These are phyloP conservation scores for Hipparchia sbordonii DNA, from an alignment of 2,888 invertebrate genomes.

Conservation along the genomic window DNA sequence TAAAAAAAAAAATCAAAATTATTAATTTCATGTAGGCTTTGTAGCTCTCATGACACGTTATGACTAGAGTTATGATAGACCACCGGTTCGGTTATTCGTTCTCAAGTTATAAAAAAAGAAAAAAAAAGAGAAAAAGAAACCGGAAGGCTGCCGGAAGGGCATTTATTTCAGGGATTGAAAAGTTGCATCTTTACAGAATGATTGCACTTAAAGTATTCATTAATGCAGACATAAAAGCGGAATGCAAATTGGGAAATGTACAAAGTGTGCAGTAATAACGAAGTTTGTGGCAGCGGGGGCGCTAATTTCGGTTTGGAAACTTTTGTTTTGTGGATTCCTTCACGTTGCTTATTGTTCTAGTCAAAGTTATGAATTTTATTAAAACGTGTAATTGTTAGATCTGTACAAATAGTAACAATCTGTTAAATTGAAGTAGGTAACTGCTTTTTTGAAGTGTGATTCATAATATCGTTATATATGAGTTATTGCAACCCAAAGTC, in stretches of 20 bases:
- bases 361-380: slow-evolving; percentile 11
- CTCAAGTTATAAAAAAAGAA: too few relatives aligned
- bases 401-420: background rate
- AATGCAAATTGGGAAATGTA: slow-evolving; percentile 39
- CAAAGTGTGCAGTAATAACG: slow-evolving; percentile 22
- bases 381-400: background rate
- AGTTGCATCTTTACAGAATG: background rate
- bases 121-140: too few relatives aligned
- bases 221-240: slow-evolving; percentile 32
- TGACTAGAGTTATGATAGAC: too few relatives aligned
- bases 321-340: slow-evolving; percentile 35
- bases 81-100: too few relatives aligned
- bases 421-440: too few relatives aligned
- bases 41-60: too few relatives aligned
- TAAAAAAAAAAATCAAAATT: too few relatives aligned
- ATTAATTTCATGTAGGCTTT: too few relatives aligned
- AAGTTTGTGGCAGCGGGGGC: slow-evolving; percentile 39
- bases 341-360: background rate
- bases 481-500: too few relatives aligned
- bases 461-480: too few relatives aligned
- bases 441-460: too few relatives aligned
- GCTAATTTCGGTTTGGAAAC: slow-evolving; percentile 41
- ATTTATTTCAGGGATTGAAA: background rate
- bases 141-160: too few relatives aligned
- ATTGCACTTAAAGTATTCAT: slow-evolving; percentile 3